phyloP scores from a whole-genome alignment of 2,113 vertebrate species.

The Cinclus mexicanus region DNA sequence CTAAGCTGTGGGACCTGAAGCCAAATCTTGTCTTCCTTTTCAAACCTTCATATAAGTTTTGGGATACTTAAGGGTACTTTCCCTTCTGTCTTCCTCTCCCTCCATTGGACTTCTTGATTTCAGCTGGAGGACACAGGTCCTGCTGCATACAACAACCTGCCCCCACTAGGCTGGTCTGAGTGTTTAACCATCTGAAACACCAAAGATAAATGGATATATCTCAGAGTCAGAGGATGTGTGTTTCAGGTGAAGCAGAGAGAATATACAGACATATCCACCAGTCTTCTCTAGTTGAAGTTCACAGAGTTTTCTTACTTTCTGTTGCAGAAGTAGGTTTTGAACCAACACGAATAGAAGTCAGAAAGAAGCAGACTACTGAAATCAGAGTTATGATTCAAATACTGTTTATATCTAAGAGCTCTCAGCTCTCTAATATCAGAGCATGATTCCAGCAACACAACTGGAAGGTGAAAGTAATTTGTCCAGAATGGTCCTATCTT shows the following conservation, averaged over 20 bases:
- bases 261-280: too few relatives aligned
- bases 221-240: not conserved
- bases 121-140: not conserved
- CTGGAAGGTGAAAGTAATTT: not conserved
- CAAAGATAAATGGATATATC: not conserved
- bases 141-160: not conserved
- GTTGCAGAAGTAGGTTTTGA: not conserved
- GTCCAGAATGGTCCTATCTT: not conserved
- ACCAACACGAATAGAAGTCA: not conserved
- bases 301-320: not conserved
- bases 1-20: not conserved
- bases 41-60: not conserved
- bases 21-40: not conserved
- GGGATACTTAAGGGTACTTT: not conserved
- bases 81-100: not conserved
- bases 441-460: not conserved
- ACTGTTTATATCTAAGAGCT: not conserved
- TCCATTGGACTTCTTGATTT: not conserved
- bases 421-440: not conserved
- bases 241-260: not conserved
- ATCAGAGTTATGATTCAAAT: not conserved
- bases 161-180: not conserved
- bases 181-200: not conserved
- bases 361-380: not conserved
- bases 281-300: not conserved